Base-by-base conservation (phyloP, 2,888 invertebrate species). In the Drepanosiphum platanoidis region DNA sequence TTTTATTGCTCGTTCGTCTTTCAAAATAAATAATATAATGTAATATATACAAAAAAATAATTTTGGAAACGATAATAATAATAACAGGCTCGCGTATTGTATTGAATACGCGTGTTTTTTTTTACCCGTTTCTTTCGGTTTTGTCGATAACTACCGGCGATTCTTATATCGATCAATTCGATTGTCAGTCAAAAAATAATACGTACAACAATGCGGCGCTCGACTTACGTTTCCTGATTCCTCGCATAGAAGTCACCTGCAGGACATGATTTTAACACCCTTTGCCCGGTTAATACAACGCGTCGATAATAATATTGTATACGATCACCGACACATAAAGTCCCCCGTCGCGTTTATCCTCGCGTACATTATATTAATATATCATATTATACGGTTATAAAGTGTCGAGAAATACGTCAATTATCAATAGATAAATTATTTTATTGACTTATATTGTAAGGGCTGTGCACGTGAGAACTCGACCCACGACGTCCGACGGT, bases 201-300 rank as follows among this genome's bases (percentile, higher is more conserved):
- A 1, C 18, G 18, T 1, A 22, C 22, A 52, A 52, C 22, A n/a
- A 52, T 22, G 22, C 3, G 13, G 4, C 11, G 27, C 52, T 52
- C 1, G 80, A 13, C 27, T 52, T 34, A n/a, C 30, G 70, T 81
- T 81, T 81, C 80, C 80, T 81, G 80, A 46, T 81, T 27, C 30
- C n/a, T n/a, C 39, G 11, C 27, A 15, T 39, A 8, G 18, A 46
- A 2, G 30, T 32, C 1, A 3, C 3, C 52, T 32, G n/a, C 9
- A 22, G 15, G 68, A 18, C 1, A 7, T 18, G 18, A 22, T 52
- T n/a, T n/a, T n/a, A n/a, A n/a, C n/a, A 52, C 22, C 52, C 18
- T 52, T 52, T 52, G 18, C 52, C 52, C 52, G 4, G n/a, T n/a
- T n/a, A n/a, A n/a, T n/a, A n/a, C 22, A 1, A n/a, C n/a, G 52